Conservation (phyloP, 2,797 vertebrate species). For the Eulemur coronatus region DNA sequence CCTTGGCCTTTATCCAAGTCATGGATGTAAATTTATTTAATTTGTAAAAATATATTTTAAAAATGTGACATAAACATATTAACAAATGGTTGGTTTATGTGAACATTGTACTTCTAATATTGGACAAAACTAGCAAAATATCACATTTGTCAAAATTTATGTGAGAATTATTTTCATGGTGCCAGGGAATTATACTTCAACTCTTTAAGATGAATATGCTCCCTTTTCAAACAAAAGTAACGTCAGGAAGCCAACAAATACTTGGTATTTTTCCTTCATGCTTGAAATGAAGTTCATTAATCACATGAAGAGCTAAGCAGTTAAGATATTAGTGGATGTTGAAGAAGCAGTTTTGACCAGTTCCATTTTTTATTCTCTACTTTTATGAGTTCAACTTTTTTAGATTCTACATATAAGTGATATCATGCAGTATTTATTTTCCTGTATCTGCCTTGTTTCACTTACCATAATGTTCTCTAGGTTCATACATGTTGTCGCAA, state of each 20-base stretch:
- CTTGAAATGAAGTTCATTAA: not conserved
- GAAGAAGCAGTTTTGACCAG: not conserved
- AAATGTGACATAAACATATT: not conserved
- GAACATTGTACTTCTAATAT: not conserved
- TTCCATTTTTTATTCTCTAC: not conserved
- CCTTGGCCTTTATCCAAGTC: not conserved
- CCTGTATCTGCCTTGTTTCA: not conserved
- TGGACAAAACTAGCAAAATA: not conserved
- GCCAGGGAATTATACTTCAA: not conserved
- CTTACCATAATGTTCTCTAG: not conserved
- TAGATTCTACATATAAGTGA: not conserved
- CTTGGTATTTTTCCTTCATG: not conserved
- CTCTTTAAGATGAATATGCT: not conserved
- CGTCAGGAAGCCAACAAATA: not conserved
- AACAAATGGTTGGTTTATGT: not conserved
- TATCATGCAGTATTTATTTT: not conserved
- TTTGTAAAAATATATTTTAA: not conserved
- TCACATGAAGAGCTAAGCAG: not conserved
- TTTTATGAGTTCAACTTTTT: not conserved
- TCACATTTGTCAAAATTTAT: not conserved
- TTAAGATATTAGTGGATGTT: not conserved
- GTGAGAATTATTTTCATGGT: slow-evolving; percentile 3
- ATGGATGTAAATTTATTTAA: not conserved
- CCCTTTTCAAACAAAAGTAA: slow-evolving; percentile 39
- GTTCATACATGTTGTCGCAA: not conserved